A percentile compares a stretch with the other conserved stretches of the same genome.
Conservation (phyloP, 2,797 vertebrate species). For the Brachyalestes nurse region DNA sequence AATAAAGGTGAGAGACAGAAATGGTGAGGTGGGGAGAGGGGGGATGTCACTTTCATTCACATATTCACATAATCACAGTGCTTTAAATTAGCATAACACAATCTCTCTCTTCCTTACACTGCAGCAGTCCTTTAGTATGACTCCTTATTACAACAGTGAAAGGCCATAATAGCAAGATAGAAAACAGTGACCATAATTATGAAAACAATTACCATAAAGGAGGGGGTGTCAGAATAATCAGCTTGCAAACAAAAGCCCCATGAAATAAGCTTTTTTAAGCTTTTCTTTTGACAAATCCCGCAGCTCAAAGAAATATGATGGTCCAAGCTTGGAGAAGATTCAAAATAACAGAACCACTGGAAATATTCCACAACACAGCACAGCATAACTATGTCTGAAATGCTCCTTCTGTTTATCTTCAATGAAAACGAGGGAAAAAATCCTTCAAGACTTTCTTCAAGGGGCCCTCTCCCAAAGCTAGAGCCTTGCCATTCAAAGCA, state of each 20-base stretch:
- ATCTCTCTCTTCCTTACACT: constrained; percentile 6
- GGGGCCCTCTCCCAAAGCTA: constrained; percentile 24
- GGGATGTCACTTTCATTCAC: not conserved
- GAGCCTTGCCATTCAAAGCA: constrained; percentile 29
- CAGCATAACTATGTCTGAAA: constrained; percentile 19
- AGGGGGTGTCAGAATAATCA: constrained; percentile 47
- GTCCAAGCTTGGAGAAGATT: constrained; percentile 27
- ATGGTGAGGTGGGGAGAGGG: not conserved
- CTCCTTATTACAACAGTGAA: constrained; percentile 47
- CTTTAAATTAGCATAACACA: constrained; percentile 44
- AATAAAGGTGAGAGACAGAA: not conserved
- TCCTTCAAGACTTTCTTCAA: constrained; percentile 8
- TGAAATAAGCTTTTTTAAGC: constrained; percentile 10
- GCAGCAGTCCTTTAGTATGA: constrained; percentile 35
- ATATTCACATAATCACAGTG: constrained; percentile 29
- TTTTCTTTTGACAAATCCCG: not conserved
- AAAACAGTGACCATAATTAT: constrained; percentile 49
- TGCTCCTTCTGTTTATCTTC: not conserved
- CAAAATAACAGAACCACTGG: not conserved
- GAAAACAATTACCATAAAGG: constrained; percentile 46
- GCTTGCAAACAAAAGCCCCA: constrained; percentile 22
- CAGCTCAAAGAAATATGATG: constrained; percentile 3
- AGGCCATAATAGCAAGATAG: constrained; percentile 44
- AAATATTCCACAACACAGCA: constrained; percentile 7
- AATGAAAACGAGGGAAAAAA: not conserved